phyloP scores from a whole-genome alignment of 2,888 invertebrate species.

The Stegana nigrithorax region DNA sequence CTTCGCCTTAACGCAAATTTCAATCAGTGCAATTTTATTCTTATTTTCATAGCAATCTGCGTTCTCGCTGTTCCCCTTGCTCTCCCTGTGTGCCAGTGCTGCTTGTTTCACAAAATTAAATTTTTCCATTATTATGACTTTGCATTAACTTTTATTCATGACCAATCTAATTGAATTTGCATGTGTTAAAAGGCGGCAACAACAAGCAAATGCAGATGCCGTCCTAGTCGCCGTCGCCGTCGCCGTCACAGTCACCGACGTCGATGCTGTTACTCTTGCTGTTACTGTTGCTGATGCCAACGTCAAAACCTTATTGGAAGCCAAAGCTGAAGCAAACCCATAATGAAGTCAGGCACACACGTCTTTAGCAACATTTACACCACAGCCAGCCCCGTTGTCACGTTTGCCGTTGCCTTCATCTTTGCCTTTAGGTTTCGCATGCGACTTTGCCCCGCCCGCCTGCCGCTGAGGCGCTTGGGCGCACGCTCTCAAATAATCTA shows the following conservation, averaged over 20 bases:
- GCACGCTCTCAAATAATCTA: slow-evolving; percentile 6
- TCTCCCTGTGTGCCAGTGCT: neutral
- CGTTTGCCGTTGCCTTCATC: too few species aligned
- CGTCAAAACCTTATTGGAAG: too few species aligned
- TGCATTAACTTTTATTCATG: slow-evolving; percentile 19
- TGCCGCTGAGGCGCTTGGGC: neutral
- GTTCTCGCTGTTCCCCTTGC: neutral
- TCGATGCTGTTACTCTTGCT: neutral
- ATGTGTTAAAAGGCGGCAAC: slow-evolving; percentile 36
- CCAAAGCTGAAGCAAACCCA: too few species aligned
- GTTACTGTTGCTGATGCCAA: neutral
- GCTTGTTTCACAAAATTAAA: slow-evolving; percentile 4
- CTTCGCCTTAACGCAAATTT: slow-evolving; percentile 1
- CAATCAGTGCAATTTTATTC: slow-evolving; percentile 8
- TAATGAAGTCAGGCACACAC: too few species aligned
- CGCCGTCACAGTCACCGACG: too few species aligned
- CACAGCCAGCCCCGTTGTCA: too few species aligned
- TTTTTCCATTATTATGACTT: slow-evolving; percentile 16
- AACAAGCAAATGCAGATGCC: neutral
- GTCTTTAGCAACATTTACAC: too few species aligned
- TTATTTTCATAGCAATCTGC: neutral
- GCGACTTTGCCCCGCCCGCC: neutral
- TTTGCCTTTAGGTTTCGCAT: neutral
- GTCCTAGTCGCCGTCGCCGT: too few species aligned
- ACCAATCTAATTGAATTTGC: slow-evolving; percentile 50